phyloP scores from a whole-genome alignment of 2,113 vertebrate genomes.

The Pitta sordida region DNA sequence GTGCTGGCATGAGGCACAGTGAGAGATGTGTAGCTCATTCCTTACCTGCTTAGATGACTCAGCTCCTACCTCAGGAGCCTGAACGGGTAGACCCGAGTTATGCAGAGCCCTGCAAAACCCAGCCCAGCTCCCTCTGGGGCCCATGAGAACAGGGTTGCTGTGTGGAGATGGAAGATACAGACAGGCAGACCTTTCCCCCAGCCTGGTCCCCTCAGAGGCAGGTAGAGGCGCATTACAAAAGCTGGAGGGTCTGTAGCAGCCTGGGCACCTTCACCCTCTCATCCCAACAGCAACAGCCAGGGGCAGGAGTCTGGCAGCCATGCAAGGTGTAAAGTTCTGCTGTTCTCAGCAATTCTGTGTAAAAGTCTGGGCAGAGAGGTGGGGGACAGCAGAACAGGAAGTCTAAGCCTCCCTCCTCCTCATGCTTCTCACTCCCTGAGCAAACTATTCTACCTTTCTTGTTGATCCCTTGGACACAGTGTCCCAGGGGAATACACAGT shows the following conservation, averaged over 20 bases:
- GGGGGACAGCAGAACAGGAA: neutral
- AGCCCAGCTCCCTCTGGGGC: neutral
- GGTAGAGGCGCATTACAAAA: neutral
- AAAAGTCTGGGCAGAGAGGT: neutral
- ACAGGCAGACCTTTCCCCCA: neutral
- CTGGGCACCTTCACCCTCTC: neutral
- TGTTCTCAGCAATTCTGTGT: neutral
- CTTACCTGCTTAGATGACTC: neutral
- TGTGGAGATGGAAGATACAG: neutral
- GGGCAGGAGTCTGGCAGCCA: neutral
- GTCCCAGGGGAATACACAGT: neutral
- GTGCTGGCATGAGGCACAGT: neutral
- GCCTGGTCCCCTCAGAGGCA: neutral
- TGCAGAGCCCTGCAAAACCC: neutral
- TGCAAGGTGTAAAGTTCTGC: neutral
- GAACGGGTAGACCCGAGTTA: neutral
- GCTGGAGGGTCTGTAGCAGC: neutral
- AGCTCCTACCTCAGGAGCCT: neutral
- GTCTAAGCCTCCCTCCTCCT: neutral
- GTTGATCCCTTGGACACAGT: too few species aligned
- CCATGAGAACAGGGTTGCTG: neutral
- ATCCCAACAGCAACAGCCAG: neutral
- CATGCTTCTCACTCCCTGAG: neutral
- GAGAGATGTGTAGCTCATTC: neutral
- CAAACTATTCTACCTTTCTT: neutral